These are phyloP conservation scores for Oxystoma pomonae DNA, from an alignment of 2,888 invertebrate genomes.

Conservation along the genomic window DNA sequence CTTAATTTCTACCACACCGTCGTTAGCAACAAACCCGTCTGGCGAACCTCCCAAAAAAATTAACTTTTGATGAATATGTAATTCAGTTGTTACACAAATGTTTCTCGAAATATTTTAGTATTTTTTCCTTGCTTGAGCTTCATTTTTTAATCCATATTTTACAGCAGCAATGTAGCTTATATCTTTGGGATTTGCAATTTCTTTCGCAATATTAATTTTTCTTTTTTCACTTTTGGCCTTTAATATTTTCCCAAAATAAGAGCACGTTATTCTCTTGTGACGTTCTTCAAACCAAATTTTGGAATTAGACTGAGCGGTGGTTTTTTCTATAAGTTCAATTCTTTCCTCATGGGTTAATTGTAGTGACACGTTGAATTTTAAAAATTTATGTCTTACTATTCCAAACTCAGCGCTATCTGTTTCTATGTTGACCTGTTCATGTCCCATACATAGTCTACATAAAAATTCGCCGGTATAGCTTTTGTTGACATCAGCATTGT, in stretches of 20 bases:
- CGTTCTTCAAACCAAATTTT: not conserved
- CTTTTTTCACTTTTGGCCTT: not conserved
- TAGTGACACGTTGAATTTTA: no score
- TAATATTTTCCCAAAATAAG: not conserved
- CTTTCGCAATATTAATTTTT: not conserved
- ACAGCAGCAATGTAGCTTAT: not conserved
- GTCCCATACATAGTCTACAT: no score
- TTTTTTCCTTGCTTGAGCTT: not conserved
- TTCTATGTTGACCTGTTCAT: no score
- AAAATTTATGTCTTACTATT: no score
- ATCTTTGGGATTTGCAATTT: not conserved
- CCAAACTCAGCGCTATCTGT: no score
- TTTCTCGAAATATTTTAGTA: not conserved
- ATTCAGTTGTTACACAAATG: not conserved
- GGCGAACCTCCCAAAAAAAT: not conserved
- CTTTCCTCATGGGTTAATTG: not conserved
- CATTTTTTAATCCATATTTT: not conserved
- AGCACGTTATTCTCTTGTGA: not conserved
- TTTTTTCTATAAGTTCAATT: not conserved
- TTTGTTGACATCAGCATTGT: not conserved
- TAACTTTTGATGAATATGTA: not conserved
- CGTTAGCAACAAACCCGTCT: no score
- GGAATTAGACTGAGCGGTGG: not conserved
- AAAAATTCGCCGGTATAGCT: not conserved
- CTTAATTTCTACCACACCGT: not conserved